phyloP scores from a whole-genome alignment of 2,797 vertebrate species.

The Neostethus bicornis region DNA sequence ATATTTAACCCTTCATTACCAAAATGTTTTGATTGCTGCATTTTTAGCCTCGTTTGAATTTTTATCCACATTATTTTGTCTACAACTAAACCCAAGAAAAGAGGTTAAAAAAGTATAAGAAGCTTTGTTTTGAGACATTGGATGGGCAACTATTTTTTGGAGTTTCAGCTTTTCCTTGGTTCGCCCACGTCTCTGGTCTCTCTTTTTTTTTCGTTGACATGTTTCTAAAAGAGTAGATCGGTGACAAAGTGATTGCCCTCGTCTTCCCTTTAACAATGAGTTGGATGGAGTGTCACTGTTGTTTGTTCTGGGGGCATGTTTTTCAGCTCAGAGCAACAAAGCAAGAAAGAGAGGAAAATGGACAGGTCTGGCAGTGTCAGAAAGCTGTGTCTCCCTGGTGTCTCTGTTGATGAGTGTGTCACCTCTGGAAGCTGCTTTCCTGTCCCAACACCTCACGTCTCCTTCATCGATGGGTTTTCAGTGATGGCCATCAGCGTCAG shows the following conservation, averaged over 20 bases:
- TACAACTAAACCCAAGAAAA: too few species aligned
- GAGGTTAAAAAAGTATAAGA: too few species aligned
- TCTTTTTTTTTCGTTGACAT: constrained; percentile 16
- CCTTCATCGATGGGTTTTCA: constrained; percentile 51
- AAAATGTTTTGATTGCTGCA: too few species aligned
- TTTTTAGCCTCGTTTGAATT: too few species aligned
- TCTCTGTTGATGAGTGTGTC: constrained; percentile 42
- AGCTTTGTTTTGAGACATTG: neutral
- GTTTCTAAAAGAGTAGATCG: constrained; percentile 35
- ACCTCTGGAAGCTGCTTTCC: constrained; percentile 41
- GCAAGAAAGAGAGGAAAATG: constrained; percentile 11
- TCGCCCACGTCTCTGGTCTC: neutral
- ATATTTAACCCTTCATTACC: too few species aligned
- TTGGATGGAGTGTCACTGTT: constrained; percentile 23
- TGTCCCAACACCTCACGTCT: constrained; percentile 23
- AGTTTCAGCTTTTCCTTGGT: constrained; percentile 28
- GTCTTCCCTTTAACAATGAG: constrained; percentile 24
- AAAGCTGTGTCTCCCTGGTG: constrained; percentile 14
- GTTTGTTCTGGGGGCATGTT: constrained; percentile 11
- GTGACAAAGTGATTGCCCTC: constrained; percentile 30
- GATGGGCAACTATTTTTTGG: too few species aligned
- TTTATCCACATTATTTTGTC: too few species aligned
- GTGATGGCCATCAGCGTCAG: constrained; percentile 45
- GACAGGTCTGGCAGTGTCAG: constrained; percentile 29
- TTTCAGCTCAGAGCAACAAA: constrained; percentile 14